Conservation (phyloP, 1,140 invertebrate genomes). For the Micrasema longulum region DNA sequence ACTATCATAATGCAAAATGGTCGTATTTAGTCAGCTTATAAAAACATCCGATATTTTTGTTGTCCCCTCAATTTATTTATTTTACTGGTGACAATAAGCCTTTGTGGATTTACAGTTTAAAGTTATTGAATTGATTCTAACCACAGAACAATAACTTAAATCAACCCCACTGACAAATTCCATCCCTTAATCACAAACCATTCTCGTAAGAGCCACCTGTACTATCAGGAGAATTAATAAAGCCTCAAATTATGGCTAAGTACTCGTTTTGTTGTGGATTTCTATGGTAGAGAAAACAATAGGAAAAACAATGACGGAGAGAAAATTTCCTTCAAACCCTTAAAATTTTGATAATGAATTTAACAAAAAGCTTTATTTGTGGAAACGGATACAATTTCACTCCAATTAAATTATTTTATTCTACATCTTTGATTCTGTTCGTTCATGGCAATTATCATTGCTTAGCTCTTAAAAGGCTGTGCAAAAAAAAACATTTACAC, state of each 20-base stretch:
- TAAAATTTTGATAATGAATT: constrained; percentile 15
- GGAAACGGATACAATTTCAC: not conserved
- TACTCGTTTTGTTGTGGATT: constrained; percentile 21
- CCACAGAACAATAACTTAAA: not conserved
- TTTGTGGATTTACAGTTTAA: too few relatives aligned
- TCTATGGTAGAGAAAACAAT: constrained; percentile 4
- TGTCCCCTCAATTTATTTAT: too few relatives aligned
- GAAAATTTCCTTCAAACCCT: not conserved
- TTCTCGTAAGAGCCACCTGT: not conserved
- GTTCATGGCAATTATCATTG: not conserved
- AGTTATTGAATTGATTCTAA: constrained; percentile 3
- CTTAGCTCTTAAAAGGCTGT: not conserved
- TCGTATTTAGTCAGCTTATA: too few relatives aligned
- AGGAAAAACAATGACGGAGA: constrained; percentile 9
- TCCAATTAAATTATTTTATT: not conserved
- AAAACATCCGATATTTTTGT: too few relatives aligned
- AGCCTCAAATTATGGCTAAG: constrained; percentile 15
- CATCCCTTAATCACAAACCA: not conserved
- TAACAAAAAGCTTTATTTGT: constrained; percentile 1
- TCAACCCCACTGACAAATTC: not conserved
- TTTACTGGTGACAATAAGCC: too few relatives aligned
- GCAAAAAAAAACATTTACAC: too few relatives aligned
- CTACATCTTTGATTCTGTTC: not conserved
- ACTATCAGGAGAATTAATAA: constrained; percentile 8
- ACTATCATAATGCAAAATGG: too few relatives aligned